These are phyloP conservation scores for Leucoptera coffeella DNA, from an alignment of 2,888 invertebrate genomes.

Conservation along the genomic window DNA sequence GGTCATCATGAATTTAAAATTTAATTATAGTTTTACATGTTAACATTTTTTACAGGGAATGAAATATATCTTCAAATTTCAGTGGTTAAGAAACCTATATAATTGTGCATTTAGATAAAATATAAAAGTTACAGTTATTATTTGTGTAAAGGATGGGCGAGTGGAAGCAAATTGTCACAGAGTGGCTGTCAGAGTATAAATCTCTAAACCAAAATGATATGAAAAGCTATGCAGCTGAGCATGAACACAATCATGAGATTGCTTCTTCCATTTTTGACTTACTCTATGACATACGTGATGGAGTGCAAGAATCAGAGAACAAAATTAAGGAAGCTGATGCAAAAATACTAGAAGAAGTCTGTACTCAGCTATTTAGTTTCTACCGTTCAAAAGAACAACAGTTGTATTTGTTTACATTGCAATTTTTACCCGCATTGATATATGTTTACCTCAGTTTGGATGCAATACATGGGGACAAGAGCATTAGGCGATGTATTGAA, in stretches of 20 bases:
- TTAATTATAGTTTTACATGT: no score
- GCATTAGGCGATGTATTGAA: conserved; percentile 62
- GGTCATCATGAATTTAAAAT: no score
- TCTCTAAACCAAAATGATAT: conserved; percentile 68
- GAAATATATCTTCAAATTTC: no score
- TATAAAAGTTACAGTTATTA: no score
- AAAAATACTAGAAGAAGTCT: conserved; percentile 75
- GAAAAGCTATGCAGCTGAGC: conserved; percentile 70
- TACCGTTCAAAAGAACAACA: conserved; percentile 79
- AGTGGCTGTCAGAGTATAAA: conserved; percentile 78
- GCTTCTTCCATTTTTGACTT: conserved; percentile 74
- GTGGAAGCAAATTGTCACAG: conserved; percentile 59
- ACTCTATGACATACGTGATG: no score
- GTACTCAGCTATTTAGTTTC: conserved; percentile 83
- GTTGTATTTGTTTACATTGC: conserved; percentile 77
- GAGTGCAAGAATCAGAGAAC: no score
- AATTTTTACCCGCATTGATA: conserved; percentile 83
- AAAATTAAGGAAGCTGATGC: no score
- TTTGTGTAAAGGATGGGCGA: no score
- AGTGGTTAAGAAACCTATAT: no score
- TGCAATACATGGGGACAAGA: conserved; percentile 64
- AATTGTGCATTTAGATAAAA: no score
- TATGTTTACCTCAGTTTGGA: conserved; percentile 78
- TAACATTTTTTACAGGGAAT: no score
- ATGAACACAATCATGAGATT: conserved; percentile 77